Evolutionary conservation across 1,140 invertebrate genomes (phyloP), one percentile per base, ranked within the genome.

Genomic region (Micrasema longulum): DNA sequence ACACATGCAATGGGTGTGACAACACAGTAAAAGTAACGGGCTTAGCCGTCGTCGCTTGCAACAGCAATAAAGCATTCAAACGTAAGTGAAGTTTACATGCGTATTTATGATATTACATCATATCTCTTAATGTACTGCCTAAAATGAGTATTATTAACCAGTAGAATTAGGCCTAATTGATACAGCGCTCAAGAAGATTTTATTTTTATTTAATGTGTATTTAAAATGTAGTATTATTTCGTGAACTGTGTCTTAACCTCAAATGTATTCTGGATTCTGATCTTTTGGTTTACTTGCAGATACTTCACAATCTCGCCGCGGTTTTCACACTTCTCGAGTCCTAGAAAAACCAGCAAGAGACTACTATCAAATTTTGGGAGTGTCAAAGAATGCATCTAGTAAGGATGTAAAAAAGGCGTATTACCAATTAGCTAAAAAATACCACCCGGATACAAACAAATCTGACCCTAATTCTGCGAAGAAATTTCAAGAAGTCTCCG

Each of bases 391-490:
- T 85, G 89, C 96, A 0, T 92, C 92, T 47, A 81, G 85, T n/a
- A 96, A 97, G 83, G 97, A 99, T 77, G 97, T 99, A 52, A 99
- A 99, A 80, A 99, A 99, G 81, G 93, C 97, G 7, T 99, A 99
- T 81, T 99, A 99, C 81, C 90, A 99, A 83, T 84, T 99, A 66
- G 98, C 98, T 0, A 99, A 99, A 80, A 96, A 99, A 78, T 99
- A 97, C 82, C 98, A 99, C 86, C 98, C 98, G n/a, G 98, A 99
- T 84, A 95, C 96, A 0, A 99, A 98, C 83, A 99, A 99, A 84
- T 89, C 91, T 76, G 97, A 99, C 86, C 92, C 95, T 23, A 88
- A 94, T 82, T 90, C 97, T 9, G 88, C 90, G 38, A 94, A 93
- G 81, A 99, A 98, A 79, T 99, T 99, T 81, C 97, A 99, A 83